Evolutionary conservation across 2,113 vertebrate species (phyloP).

Genomic region (Oncorhynchus keta): DNA sequence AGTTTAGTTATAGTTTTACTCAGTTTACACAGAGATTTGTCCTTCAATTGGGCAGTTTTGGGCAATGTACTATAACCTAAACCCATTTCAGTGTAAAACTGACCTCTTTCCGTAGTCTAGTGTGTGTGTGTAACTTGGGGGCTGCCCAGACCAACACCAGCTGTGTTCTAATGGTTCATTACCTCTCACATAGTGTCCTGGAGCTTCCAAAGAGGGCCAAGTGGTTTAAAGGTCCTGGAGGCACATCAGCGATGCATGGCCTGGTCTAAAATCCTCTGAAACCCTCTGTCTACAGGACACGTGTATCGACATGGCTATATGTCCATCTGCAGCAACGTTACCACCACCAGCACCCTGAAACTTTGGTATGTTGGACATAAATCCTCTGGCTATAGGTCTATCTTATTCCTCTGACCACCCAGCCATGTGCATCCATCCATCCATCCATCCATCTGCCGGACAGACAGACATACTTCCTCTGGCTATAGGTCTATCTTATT

Average conservation of each 20-base stretch:
- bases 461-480: background rate
- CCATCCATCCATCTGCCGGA: too few relatives aligned
- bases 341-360: too few relatives aligned
- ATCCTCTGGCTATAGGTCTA: too few relatives aligned
- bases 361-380: too few relatives aligned
- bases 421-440: too few relatives aligned
- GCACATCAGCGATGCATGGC: too few relatives aligned
- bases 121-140: constrained; percentile 54
- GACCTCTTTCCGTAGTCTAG: constrained; percentile 61
- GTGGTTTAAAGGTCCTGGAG: too few relatives aligned
- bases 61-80: constrained; percentile 35
- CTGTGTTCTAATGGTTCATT: constrained; percentile 77
- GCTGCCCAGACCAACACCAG: constrained; percentile 69
- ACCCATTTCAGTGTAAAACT: constrained; percentile 52
- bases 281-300: constrained; percentile 60
- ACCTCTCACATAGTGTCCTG: constrained; percentile 48
- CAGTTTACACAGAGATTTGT: background rate
- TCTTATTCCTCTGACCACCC: too few relatives aligned
- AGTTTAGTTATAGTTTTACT: background rate
- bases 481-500: background rate
- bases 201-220: constrained; percentile 39
- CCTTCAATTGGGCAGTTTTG: background rate
- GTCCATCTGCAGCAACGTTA: too few relatives aligned
- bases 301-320: constrained; percentile 12
- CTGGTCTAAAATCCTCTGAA: constrained; percentile 60